Conservation (phyloP, 2,113 vertebrate genomes). For the Corythaeola cristata region DNA sequence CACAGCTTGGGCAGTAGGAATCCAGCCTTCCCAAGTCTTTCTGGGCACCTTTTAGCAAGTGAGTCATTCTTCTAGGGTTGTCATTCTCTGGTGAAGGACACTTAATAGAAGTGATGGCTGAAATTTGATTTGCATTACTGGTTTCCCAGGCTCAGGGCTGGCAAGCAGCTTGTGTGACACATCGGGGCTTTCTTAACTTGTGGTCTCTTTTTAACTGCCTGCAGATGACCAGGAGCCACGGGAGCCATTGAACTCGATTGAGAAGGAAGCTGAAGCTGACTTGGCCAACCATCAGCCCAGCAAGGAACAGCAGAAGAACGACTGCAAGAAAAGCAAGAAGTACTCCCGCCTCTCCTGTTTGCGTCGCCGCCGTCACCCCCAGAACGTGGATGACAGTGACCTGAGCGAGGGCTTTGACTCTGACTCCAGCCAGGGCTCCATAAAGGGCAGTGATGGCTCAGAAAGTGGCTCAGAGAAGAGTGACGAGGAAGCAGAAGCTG, state of each 20-base stretch:
- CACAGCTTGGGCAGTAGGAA: not conserved
- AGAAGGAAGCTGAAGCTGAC: constrained; percentile 61
- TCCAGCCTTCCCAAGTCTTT: not conserved
- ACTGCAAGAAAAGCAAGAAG: constrained; percentile 83
- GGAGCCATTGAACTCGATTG: constrained; percentile 60
- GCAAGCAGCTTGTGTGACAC: not conserved
- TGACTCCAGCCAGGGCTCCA: constrained; percentile 77
- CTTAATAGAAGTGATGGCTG: not conserved
- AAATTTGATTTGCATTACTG: not conserved
- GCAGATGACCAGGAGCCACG: constrained; percentile 84
- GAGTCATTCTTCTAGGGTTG: not conserved
- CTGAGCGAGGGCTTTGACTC: constrained; percentile 96
- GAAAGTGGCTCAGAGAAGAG: constrained; percentile 85
- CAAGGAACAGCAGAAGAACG: not conserved
- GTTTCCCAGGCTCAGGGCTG: not conserved
- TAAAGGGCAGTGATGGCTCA: constrained; percentile 86
- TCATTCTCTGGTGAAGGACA: not conserved
- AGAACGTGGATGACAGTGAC: constrained; percentile 90
- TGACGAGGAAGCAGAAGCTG: constrained; percentile 87
- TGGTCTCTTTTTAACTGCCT: not conserved
- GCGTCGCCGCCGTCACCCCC: constrained; percentile 84
- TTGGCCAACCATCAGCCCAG: constrained; percentile 17
- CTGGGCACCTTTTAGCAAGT: not conserved
- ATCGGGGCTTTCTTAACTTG: not conserved
- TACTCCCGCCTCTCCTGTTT: constrained; percentile 86